Percentiles rank a stretch among this genome's conserved stretches.
Evolutionary conservation across 2,888 invertebrate genomes (phyloP).

Genomic region (Aleiodes alternator): DNA sequence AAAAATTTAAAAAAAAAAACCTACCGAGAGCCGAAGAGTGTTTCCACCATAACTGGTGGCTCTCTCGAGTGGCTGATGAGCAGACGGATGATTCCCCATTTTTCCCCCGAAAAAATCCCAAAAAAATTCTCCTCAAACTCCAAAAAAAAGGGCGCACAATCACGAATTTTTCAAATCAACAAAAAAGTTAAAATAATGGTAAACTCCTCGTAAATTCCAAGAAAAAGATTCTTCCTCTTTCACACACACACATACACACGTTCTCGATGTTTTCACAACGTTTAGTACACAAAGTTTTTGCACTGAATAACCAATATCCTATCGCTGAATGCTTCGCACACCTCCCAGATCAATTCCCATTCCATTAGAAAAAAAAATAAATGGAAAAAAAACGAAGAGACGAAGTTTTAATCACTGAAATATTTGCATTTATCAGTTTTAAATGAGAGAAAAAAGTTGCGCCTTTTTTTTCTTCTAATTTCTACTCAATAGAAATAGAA

Average conservation of each 20-base stretch:
- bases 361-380: not conserved
- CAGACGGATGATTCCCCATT: conserved; percentile 91
- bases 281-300: conserved; percentile 27
- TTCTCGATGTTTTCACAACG: conserved; percentile 36
- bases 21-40: conserved; percentile 73
- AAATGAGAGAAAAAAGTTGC: too few species aligned
- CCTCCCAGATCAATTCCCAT: not conserved
- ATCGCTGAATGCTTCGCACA: not conserved
- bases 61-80: conserved; percentile 89
- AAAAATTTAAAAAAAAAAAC: conserved; percentile 51
- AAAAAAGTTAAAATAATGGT: not conserved
- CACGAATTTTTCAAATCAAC: not conserved
- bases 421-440: not conserved
- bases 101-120: not conserved
- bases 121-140: not conserved
- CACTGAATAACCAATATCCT: conserved; percentile 23
- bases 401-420: not conserved
- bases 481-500: too few species aligned
- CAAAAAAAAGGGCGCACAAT: not conserved
- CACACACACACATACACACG: not conserved
- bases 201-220: not conserved
- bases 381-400: not conserved
- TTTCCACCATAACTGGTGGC: conserved; percentile 74
- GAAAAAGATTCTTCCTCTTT: not conserved
- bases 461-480: too few species aligned